Base-by-base conservation (phyloP, 2,888 invertebrate genomes). In the Lasioglossum figueresi region DNA sequence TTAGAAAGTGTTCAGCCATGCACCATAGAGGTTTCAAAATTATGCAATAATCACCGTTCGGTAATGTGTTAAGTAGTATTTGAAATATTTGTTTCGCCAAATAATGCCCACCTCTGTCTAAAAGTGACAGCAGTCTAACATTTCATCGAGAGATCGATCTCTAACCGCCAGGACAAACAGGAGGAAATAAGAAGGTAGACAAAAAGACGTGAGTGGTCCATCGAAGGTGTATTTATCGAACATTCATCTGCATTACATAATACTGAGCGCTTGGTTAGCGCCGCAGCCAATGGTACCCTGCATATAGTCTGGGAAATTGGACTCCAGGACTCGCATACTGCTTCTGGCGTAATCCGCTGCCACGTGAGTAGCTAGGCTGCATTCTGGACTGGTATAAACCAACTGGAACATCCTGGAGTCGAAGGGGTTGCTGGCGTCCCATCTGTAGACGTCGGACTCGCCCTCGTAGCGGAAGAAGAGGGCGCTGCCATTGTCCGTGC, bases 281-380 rank as follows among this genome's bases (percentile, higher is more conserved):
- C 96, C 96, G 90, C 96, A 96, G 40, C 97, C 97, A 63, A 96
- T 96, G 34, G 96, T 96, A 87, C 96, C 96, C 86, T 96, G 95
- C 93, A 97, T 96, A 90, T 95, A 97, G 94, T 97, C 96, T 1
- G 96, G 96, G 93, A 97, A 97, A 93, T 97, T 97, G 90, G 96
- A 96, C 91, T 97, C 96, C 84, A 97, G 92, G 0, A 96, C 96
- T 76, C 96, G 95, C 95, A 97, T 96, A 78, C 95, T 95, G 73
- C 95, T 95, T 71, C 96, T 95, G 88, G 95, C 96, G 91, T 96
- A 95, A 90, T 96, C 97, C 16, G 96, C 95, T 59, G 96, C 93
- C 0, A 96, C 96, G 85, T 96, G 96, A 19, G 96, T 97, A 27
- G 96, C 96, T 91, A 97, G 92, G 81, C 95, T 95, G 89, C 96